Evolutionary conservation across 2,113 vertebrate species (phyloP).

Genomic region (Lagopus leucura): DNA sequence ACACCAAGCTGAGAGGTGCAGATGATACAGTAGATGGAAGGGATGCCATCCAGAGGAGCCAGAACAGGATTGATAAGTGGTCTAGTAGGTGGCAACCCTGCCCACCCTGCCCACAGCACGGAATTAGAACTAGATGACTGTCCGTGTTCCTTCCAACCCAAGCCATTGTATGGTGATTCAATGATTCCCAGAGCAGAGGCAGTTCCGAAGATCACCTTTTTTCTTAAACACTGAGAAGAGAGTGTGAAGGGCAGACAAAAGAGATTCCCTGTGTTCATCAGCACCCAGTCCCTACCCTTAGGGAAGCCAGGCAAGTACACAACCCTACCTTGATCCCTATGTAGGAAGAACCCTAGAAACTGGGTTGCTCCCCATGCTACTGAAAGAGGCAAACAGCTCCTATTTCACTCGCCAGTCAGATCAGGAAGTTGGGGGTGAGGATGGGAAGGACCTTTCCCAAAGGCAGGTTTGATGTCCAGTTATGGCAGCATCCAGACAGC

Average conservation of each 20-base stretch:
- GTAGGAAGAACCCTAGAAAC: neutral
- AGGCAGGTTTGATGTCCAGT: neutral
- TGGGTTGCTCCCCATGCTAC: neutral
- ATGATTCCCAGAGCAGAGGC: neutral
- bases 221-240: neutral
- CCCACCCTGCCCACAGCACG: neutral
- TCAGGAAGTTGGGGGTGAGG: neutral
- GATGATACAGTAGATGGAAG: neutral
- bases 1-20: neutral
- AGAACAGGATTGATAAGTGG: neutral
- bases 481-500: neutral
- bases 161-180: neutral
- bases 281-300: accelerated
- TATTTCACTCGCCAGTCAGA: accelerated
- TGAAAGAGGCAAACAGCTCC: neutral
- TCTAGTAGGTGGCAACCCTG: neutral
- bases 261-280: neutral
- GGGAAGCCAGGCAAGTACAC: neutral
- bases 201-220: neutral
- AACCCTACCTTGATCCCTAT: neutral
- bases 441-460: neutral
- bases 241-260: neutral
- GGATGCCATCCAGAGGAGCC: neutral
- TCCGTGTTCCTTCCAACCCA: neutral
- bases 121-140: neutral